Evolutionary conservation across 2,888 invertebrate species (phyloP).

Genomic region (Ophion costatus): DNA sequence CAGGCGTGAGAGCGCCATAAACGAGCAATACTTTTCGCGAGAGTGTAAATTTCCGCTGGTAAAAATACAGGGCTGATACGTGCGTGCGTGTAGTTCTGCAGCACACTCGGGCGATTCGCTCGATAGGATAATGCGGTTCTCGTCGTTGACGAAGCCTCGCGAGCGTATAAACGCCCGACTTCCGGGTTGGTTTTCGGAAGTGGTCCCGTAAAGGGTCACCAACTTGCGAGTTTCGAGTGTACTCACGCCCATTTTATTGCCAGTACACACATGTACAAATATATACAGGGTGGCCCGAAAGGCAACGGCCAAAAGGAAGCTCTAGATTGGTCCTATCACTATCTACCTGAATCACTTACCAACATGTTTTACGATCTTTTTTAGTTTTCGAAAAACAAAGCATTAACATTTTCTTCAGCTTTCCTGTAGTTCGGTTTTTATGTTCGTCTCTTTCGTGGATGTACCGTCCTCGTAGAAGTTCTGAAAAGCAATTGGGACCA

Average conservation of each 20-base stretch:
- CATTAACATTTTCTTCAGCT: too few species aligned
- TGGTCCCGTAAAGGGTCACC: not conserved
- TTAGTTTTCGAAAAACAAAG: too few species aligned
- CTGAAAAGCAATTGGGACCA: too few species aligned
- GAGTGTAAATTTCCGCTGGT: not conserved
- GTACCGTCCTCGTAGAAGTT: too few species aligned
- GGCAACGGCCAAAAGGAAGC: too few species aligned
- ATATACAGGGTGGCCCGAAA: too few species aligned
- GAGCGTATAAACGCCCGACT: constrained; percentile 36
- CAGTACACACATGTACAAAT: not conserved
- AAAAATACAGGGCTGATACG: too few species aligned
- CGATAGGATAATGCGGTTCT: constrained; percentile 4
- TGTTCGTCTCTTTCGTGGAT: too few species aligned
- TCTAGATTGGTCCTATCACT: too few species aligned
- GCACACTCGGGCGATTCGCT: not conserved
- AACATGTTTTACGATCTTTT: too few species aligned
- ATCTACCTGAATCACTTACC: too few species aligned
- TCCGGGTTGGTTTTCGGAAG: constrained; percentile 25
- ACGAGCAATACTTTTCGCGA: constrained; percentile 3
- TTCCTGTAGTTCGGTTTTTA: too few species aligned
- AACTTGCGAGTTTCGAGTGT: constrained; percentile 10
- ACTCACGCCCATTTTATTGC: constrained; percentile 37
- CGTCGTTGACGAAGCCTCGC: constrained; percentile 9
- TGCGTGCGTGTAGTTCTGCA: not conserved
- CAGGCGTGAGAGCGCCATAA: not conserved